These are phyloP conservation scores for Tyrophagus putrescentiae DNA, from an alignment of 1,140 invertebrate species.

Conservation along the genomic window DNA sequence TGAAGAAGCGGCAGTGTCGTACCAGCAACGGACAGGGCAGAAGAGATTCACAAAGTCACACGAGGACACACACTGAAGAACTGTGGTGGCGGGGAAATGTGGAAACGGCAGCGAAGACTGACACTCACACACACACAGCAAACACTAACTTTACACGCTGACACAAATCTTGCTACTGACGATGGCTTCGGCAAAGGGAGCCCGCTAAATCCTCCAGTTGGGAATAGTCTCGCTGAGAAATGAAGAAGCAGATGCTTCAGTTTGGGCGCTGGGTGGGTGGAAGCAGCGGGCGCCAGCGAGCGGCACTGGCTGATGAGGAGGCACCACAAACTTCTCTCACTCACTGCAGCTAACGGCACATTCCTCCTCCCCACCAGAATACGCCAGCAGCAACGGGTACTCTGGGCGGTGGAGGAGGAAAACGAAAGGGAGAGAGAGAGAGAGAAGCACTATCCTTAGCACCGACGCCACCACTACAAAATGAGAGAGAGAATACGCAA, in stretches of 20 bases:
- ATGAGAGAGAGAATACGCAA: too few species aligned
- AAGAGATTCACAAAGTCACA: not conserved
- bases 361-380: too few species aligned
- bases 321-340: too few species aligned
- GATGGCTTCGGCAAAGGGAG: not conserved
- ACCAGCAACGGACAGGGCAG: not conserved
- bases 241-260: too few species aligned
- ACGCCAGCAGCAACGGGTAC: too few species aligned
- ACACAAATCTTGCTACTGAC: conserved; percentile 9
- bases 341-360: too few species aligned
- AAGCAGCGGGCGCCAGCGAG: not conserved
- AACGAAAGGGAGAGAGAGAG: too few species aligned
- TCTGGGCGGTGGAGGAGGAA: too few species aligned
- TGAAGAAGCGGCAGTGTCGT: not conserved
- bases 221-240: conserved; percentile 10
- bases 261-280: conserved; percentile 7
- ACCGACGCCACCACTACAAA: too few species aligned
- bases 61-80: not conserved
- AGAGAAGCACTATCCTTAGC: too few species aligned
- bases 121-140: not conserved
- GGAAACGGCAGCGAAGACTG: too few species aligned
- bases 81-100: not conserved
- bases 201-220: conserved; percentile 1
- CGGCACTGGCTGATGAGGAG: not conserved
- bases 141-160: conserved; percentile 1